Base-by-base conservation (phyloP, 2,797 vertebrate genomes). In the Argya squamiceps region DNA sequence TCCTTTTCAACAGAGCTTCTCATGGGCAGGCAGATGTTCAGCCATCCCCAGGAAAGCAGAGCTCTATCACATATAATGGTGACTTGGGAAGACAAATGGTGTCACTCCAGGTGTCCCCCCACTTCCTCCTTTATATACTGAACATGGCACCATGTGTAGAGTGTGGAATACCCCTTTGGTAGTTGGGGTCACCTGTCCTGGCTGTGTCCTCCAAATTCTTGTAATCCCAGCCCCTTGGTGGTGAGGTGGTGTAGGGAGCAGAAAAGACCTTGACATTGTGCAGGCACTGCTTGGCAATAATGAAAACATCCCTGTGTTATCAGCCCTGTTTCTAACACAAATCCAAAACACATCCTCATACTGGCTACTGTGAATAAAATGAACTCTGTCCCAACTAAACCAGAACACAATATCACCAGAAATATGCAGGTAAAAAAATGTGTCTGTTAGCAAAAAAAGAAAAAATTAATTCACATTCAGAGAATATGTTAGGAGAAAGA, bases 71-170 rank as follows among this genome's bases (percentile, higher is more conserved):
- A 7, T 10, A 2, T 12, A 22, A 15, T 1, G 8, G 37, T 80
- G 68, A 52, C 29, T 80, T 15, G 8, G 20, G 39, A 59, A 67
- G 29, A 78, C 17, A 73, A 59, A 30, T 0, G 1, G 10, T 3
- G 1, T 18, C 59, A 34, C 17, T 52, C 16, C n/a, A 46, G 36
- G 44, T 1, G 14, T 22, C 6, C 10, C 29, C 3, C 9, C 0
- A 0, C 27, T 26, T 52, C 14, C 17, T 32, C 21, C 12, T 67
- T 34, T 41, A 34, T 27, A 14, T 29, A 9, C 26, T 68, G 41
- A 30, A 19, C 32, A 49, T 17, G 32, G 23, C 26, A 44, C 3
- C 62, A 43, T 10, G 27, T 41, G 3, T 19, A 67, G 52, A 39
- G 18, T 32, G 15, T 47, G 47, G 26, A 60, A 24, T 36, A 47